A percentile compares a stretch with the other conserved stretches of the same genome.
These are phyloP conservation scores for Pomatostomus ruficeps DNA, from an alignment of 2,113 vertebrate genomes.

Conservation along the genomic window DNA sequence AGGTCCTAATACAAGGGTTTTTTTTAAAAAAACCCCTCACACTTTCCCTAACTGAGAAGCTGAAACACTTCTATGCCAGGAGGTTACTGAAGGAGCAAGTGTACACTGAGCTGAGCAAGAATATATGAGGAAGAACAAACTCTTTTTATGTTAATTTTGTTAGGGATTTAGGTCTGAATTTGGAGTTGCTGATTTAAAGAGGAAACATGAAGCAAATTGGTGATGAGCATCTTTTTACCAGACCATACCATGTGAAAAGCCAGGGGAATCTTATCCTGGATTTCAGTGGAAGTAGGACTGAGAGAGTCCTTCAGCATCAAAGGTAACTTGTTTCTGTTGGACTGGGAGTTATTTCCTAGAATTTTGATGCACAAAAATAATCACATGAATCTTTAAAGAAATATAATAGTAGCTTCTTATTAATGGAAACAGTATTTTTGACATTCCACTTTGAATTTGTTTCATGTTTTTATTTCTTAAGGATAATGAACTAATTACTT, in stretches of 20 bases:
- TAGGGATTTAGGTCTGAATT: background rate
- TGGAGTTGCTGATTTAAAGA: background rate
- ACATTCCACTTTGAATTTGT: background rate
- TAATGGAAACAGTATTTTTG: background rate
- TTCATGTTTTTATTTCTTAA: background rate
- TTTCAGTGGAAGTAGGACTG: background rate
- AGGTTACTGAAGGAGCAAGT: background rate
- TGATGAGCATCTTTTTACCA: background rate
- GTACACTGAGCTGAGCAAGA: background rate
- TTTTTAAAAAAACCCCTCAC: background rate
- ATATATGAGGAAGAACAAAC: background rate
- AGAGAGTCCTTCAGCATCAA: background rate
- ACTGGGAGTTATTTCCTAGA: background rate
- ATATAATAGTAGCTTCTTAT: background rate
- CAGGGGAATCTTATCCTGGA: background rate
- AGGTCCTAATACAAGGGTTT: background rate
- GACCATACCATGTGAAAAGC: background rate
- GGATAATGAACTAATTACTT: background rate
- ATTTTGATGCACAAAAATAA: background rate
- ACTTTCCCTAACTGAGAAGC: background rate
- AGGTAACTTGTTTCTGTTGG: background rate
- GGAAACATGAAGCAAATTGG: background rate
- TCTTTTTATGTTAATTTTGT: rapidly evolving
- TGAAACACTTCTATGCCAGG: background rate
- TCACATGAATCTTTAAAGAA: background rate